Conservation (phyloP, 2,797 vertebrate species). For the Manis crassicaudata region DNA sequence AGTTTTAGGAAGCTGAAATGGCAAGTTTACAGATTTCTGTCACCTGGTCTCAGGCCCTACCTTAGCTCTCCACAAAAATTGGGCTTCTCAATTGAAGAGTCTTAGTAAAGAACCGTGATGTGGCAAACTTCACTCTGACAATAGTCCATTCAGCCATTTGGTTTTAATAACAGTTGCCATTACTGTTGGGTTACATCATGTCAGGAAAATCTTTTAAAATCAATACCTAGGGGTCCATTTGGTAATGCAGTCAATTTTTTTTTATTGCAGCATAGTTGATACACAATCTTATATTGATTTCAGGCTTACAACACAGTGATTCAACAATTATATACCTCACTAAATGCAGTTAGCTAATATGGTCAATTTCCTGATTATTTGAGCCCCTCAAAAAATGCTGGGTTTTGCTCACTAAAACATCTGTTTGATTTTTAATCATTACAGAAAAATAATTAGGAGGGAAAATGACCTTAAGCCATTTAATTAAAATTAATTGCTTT, state of each 20-base stretch:
- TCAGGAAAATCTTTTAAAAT: background rate
- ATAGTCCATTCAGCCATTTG: background rate
- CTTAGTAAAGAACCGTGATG: background rate
- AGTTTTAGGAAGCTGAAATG: background rate
- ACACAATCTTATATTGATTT: too few relatives aligned
- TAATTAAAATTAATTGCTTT: slow-evolving; percentile 9
- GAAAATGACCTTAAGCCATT: background rate
- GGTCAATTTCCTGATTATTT: background rate
- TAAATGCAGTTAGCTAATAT: too few relatives aligned
- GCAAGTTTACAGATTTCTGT: background rate
- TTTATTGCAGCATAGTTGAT: too few relatives aligned
- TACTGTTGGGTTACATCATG: background rate
- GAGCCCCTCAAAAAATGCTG: background rate
- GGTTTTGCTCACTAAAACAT: background rate
- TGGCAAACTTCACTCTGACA: background rate
- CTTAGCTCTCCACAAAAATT: background rate
- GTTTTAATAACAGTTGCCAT: background rate
- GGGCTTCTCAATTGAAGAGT: background rate
- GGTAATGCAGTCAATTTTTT: background rate
- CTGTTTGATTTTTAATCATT: background rate
- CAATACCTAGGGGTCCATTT: background rate
- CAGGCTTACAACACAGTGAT: too few relatives aligned
- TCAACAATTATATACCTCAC: too few relatives aligned
- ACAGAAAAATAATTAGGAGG: background rate
- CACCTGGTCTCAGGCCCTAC: background rate